phyloP scores from a whole-genome alignment of 1,140 invertebrate species.

The Brachionus sp. region DNA sequence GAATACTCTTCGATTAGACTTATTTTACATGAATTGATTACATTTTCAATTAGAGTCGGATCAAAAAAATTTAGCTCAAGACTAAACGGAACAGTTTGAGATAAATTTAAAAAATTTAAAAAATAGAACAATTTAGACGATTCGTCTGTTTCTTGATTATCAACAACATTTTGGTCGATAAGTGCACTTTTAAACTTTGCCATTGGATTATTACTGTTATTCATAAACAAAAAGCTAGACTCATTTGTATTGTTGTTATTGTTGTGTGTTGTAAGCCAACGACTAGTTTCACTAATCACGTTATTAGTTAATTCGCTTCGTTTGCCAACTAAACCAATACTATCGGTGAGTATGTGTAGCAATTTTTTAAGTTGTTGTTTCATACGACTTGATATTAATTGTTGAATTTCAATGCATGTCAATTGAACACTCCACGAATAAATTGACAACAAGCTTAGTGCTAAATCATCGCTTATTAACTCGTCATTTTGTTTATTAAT shows the following conservation, averaged over 20 bases:
- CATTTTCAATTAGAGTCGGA: constrained; percentile 17
- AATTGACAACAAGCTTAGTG: background rate
- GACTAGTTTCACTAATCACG: background rate
- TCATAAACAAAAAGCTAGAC: background rate
- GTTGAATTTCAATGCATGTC: constrained; percentile 31
- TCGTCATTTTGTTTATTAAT: background rate
- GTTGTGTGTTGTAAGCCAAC: background rate
- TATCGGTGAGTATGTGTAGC: constrained; percentile 13
- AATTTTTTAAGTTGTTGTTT: constrained; percentile 18
- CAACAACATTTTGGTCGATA: background rate
- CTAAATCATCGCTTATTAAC: background rate
- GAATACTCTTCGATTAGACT: background rate
- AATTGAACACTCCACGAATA: constrained; percentile 22
- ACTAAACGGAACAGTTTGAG: background rate
- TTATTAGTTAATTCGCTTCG: background rate
- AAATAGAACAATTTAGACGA: background rate
- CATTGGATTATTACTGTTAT: background rate
- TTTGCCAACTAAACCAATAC: background rate
- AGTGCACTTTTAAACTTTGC: background rate
- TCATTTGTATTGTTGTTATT: background rate
- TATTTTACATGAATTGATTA: constrained; percentile 9
- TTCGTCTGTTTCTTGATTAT: background rate
- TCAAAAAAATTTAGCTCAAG: constrained; percentile 29
- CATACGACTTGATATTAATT: background rate
- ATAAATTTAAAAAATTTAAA: background rate